Evolutionary conservation across 2,113 vertebrate genomes (phyloP).

Genomic region (Cricetomys ansorgei): DNA sequence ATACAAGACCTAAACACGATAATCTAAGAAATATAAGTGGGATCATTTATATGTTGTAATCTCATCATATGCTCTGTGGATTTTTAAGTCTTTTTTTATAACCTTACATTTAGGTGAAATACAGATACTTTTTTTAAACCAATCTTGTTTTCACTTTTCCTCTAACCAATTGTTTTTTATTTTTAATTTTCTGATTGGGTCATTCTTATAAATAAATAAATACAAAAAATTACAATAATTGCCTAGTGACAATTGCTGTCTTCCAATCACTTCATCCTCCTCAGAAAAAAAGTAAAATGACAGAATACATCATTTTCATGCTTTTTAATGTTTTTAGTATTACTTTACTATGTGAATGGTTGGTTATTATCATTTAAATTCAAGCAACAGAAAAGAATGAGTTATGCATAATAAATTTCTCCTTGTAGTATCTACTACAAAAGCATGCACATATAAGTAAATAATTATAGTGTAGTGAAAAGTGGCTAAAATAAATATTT

Average conservation of each 20-base stretch:
- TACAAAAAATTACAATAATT: not conserved
- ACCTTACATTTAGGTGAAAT: not conserved
- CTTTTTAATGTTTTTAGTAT: not conserved
- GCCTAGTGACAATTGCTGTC: not conserved
- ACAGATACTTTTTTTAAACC: not conserved
- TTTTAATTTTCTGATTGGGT: constrained; percentile 27
- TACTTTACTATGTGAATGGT: not conserved
- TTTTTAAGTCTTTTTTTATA: constrained; percentile 59
- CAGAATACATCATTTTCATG: not conserved
- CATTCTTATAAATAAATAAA: constrained; percentile 3
- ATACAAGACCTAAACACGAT: constrained; percentile 76
- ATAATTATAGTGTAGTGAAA: not conserved
- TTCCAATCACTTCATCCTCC: not conserved
- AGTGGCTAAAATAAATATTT: not conserved
- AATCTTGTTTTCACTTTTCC: constrained; percentile 19
- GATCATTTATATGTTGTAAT: constrained; percentile 73
- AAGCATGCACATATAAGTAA: not conserved
- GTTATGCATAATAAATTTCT: not conserved
- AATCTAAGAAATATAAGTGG: constrained; percentile 74
- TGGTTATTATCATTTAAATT: constrained; percentile 7
- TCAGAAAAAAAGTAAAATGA: constrained; percentile 26
- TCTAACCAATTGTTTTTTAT: constrained; percentile 41
- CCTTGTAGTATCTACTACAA: not conserved
- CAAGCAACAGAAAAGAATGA: constrained; percentile 18
- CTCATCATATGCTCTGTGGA: constrained; percentile 67